phyloP scores from a whole-genome alignment of 1,140 invertebrate species.

The Armadillidium nasatum region DNA sequence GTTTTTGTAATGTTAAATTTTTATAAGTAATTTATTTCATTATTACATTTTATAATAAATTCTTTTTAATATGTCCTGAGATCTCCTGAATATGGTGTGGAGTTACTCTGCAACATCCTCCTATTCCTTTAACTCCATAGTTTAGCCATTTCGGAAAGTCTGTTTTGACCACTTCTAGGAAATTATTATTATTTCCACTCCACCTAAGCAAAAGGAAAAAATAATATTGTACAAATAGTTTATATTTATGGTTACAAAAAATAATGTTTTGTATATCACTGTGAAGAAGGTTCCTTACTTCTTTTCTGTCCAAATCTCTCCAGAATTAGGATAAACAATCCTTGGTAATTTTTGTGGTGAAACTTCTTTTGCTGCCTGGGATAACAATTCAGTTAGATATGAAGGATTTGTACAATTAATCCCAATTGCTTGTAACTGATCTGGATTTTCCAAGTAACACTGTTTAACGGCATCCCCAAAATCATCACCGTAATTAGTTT shows the following conservation, averaged over 20 bases:
- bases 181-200: neutral
- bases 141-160: neutral
- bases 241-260: too few species aligned
- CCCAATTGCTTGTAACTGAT: conserved; percentile 71
- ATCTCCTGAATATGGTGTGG: neutral
- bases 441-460: conserved; percentile 60
- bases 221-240: neutral
- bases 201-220: neutral
- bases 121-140: neutral
- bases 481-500: conserved; percentile 59
- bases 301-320: too few species aligned
- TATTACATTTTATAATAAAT: neutral
- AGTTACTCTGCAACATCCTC: neutral
- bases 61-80: neutral
- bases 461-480: conserved; percentile 60
- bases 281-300: too few species aligned
- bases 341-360: conserved; percentile 53
- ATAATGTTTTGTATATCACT: too few species aligned
- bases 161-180: neutral
- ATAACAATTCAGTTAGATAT: conserved; percentile 57
- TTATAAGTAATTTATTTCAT: neutral
- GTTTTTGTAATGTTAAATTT: neutral
- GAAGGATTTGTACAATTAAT: conserved; percentile 75
- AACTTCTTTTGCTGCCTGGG: conserved; percentile 51
- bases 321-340: conserved; percentile 70